Conservation (phyloP, 2,888 invertebrate species). For the Timema podura region DNA sequence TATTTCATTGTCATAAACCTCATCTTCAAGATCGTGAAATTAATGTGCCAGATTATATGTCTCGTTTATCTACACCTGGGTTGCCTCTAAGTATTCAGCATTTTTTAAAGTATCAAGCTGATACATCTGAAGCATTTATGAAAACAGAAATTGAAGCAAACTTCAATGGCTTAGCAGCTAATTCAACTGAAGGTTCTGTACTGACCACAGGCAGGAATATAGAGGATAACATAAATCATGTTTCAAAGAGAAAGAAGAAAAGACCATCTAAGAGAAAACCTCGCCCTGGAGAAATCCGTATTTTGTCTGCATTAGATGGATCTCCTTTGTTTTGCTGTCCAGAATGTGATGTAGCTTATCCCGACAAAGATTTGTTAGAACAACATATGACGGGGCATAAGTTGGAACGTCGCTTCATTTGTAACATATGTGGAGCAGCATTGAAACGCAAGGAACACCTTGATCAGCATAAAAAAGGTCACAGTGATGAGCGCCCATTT, state of each 20-base stretch:
- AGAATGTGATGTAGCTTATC: conserved; percentile 47
- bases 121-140: neutral
- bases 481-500: conserved; percentile 46
- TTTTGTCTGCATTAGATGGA: conserved; percentile 41
- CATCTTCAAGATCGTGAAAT: conserved; percentile 42
- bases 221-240: no score
- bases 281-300: conserved; percentile 43
- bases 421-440: conserved; percentile 51
- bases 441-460: conserved; percentile 51
- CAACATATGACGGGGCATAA: conserved; percentile 42
- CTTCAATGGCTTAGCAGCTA: no score
- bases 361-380: conserved; percentile 46
- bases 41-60: conserved; percentile 44
- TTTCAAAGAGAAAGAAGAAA: conserved; percentile 40
- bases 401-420: conserved; percentile 48
- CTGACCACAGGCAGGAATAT: no score
- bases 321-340: conserved; percentile 48
- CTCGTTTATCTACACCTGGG: conserved; percentile 25
- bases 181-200: no score
- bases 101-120: conserved; percentile 42
- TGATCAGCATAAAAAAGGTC: conserved; percentile 49
- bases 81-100: conserved; percentile 38
- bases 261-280: conserved; percentile 39
- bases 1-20: conserved; percentile 32
- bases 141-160: no score